Evolutionary conservation across 2,113 vertebrate species (phyloP), one percentile per base, ranked within the genome.

Genomic region (Clinocottus analis): DNA sequence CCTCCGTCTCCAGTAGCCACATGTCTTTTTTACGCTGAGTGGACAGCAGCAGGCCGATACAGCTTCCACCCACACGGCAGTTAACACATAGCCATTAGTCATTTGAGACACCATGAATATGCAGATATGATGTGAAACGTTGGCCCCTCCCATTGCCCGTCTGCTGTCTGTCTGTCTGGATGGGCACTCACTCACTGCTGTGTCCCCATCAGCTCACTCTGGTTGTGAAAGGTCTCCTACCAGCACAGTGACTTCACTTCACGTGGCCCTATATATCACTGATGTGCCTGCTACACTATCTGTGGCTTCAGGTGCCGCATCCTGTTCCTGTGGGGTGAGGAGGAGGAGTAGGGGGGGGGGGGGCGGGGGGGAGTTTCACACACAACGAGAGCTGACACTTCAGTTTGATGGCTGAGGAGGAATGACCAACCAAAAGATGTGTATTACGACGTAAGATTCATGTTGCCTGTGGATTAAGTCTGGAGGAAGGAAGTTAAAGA

Each of bases 271-370:
- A 89, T 91, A 89, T 87, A 90, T 93, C 87, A 89, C 83, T 43
- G 27, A 78, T 75, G 81, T 86, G 82, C 70, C 80, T 82, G 39
- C 64, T 53, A 8, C 75, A 80, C 88, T 93, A 91, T 93, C 91
- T 93, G 88, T 81, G 85, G 72, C 88, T 92, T 93, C 89, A 91
- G 92, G 90, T 91, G 91, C 53, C 64, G 79, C 84, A 91, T 93
- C 94, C 93, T 93, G 66, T 94, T 94, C 93, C 92, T 93, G 89
- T 82, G 72, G 5, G 55, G 43, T 8, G 2, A 8, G 47, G 2
- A 16, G 17, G 43, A 16, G 43, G 17, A 16, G 5, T 14, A 16
- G 43, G 17, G 12, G 19, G 5, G 11, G 7, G 51, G n/a, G 45
- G 51, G 3, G 2, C 55, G 80, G n/a, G 60, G 39, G 27, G 58